A percentile compares a stretch with the other conserved stretches of the same genome.
phyloP scores from a whole-genome alignment of 2,113 vertebrate species.

The Lycaon pictus region DNA sequence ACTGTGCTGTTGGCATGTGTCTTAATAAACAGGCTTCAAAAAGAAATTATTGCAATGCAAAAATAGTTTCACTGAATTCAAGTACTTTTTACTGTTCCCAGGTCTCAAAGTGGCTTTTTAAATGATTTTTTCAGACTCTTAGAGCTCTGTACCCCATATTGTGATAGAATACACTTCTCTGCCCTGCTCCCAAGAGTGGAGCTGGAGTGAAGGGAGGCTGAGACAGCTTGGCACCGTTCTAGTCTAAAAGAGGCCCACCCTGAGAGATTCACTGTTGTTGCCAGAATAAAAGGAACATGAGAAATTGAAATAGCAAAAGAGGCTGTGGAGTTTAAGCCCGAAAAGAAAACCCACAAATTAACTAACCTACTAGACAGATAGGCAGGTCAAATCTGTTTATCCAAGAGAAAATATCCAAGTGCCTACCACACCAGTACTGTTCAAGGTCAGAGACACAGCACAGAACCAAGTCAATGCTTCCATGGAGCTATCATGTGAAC shows the following conservation, averaged over 20 bases:
- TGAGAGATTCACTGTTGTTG: not conserved
- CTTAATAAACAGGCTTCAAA: conserved; percentile 77
- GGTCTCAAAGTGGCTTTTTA: conserved; percentile 69
- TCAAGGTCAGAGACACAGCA: not conserved
- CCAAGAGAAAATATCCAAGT: not conserved
- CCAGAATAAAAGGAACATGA: conserved; percentile 42
- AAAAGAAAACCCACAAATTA: not conserved
- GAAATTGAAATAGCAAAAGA: conserved; percentile 4
- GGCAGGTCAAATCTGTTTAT: not conserved
- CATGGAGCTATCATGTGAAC: not conserved
- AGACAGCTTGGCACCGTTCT: conserved; percentile 47
- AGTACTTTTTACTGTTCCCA: conserved; percentile 53
- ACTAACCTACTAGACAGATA: not conserved
- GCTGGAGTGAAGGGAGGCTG: not conserved
- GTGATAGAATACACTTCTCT: conserved; percentile 39
- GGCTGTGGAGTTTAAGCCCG: not conserved
- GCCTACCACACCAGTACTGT: not conserved
- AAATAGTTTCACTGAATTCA: conserved; percentile 72
- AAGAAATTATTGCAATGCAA: conserved; percentile 69
- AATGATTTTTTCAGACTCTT: conserved; percentile 63
- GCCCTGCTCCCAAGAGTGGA: conserved; percentile 24
- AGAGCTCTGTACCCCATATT: not conserved
- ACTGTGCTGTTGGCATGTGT: conserved; percentile 24
- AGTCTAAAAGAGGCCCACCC: not conserved
- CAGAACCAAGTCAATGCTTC: not conserved